Conservation (phyloP, 2,797 vertebrate species). For the Pterois miles region DNA sequence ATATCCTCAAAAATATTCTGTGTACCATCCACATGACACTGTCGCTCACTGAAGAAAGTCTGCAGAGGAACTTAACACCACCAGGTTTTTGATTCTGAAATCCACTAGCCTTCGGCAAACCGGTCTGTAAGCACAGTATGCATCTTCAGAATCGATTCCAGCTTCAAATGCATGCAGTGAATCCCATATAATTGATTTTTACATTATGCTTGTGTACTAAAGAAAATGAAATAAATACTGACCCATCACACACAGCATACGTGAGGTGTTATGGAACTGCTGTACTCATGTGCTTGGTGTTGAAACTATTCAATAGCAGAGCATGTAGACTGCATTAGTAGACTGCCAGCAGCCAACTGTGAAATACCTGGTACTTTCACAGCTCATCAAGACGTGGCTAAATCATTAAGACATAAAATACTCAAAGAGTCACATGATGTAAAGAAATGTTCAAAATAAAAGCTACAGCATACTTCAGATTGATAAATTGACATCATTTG, state of each 20-base stretch:
- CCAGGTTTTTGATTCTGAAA: not conserved
- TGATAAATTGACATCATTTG: not conserved
- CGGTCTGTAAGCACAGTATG: conserved; percentile 26
- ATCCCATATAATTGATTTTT: conserved; percentile 42
- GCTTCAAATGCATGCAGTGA: conserved; percentile 21
- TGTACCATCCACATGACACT: not conserved
- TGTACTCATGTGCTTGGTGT: conserved; percentile 11
- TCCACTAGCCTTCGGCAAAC: conserved; percentile 29
- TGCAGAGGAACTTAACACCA: not conserved
- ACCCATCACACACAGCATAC: conserved; percentile 21
- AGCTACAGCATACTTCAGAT: not conserved
- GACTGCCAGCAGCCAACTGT: conserved; percentile 9
- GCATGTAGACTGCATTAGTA: conserved; percentile 7
- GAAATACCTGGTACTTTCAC: conserved; percentile 15
- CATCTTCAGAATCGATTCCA: conserved; percentile 37
- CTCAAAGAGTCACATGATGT: not conserved
- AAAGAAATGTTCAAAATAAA: not conserved
- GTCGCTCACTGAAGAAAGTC: not conserved
- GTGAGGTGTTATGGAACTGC: not conserved
- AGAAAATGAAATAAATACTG: conserved; percentile 31
- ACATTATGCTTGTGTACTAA: conserved; percentile 33
- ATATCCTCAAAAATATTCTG: not conserved
- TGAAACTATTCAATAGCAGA: conserved; percentile 38
- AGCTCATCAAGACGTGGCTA: conserved; percentile 5
- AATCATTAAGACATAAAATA: conserved; percentile 23